Percentiles rank a stretch among this genome's conserved stretches.
These are phyloP conservation scores for Nasonia longicornis DNA, from an alignment of 1,140 invertebrate genomes.

Conservation along the genomic window DNA sequence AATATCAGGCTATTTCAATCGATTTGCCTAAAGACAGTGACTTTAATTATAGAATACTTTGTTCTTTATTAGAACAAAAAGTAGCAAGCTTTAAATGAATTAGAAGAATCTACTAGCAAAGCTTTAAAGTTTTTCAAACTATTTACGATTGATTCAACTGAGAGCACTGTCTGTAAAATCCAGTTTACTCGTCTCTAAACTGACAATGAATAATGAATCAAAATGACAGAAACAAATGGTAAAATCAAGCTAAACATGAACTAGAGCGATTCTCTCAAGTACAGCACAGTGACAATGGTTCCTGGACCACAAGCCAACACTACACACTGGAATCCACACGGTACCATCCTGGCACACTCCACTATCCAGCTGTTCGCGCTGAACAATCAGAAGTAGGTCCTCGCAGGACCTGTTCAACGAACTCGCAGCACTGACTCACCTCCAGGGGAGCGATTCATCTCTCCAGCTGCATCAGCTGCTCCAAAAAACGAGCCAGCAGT, in stretches of 20 bases:
- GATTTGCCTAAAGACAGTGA: no score
- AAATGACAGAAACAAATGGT: background rate
- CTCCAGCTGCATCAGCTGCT: background rate
- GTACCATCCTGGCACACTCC: background rate
- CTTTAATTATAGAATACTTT: no score
- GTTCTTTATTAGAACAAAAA: no score
- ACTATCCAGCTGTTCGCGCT: constrained; percentile 14
- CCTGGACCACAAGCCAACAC: background rate
- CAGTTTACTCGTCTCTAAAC: background rate
- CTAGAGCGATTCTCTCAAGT: no score
- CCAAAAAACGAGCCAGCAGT: background rate
- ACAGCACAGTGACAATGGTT: no score
- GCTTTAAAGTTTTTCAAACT: background rate
- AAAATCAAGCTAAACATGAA: no score
- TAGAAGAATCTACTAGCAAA: no score
- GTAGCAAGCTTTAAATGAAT: no score
- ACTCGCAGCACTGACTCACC: background rate
- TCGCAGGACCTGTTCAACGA: background rate
- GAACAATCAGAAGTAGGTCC: constrained; percentile 4
- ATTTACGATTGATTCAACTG: background rate
- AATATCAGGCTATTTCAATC: no score
- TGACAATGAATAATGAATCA: background rate
- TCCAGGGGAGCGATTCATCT: background rate
- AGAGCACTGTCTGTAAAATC: background rate
- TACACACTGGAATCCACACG: background rate